A percentile compares a stretch with the other conserved stretches of the same genome.
Conservation (phyloP, 2,888 invertebrate species). For the Frankliniella fusca region DNA sequence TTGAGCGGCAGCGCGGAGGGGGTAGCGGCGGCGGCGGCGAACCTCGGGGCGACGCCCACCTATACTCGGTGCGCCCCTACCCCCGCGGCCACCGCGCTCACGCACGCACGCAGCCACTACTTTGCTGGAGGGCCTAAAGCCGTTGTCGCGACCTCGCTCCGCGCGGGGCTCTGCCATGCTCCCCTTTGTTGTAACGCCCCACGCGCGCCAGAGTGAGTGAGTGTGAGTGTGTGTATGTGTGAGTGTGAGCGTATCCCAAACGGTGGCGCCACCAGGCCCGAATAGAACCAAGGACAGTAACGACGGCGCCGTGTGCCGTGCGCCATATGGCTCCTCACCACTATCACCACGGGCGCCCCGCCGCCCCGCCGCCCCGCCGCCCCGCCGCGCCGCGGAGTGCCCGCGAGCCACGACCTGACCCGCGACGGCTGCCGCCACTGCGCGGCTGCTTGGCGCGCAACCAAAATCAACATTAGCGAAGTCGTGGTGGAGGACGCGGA, state of each 20-base stretch:
- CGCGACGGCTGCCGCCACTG: background rate
- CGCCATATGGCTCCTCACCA: constrained; percentile 9
- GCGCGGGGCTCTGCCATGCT: no score
- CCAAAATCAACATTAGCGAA: constrained; percentile 18
- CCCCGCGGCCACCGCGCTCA: background rate
- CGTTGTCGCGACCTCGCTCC: background rate
- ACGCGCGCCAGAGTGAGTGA: background rate
- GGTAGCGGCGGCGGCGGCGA: background rate
- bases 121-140: background rate
- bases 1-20: background rate
- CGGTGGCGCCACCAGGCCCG: no score
- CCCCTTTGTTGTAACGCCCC: background rate
- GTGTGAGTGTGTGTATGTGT: background rate
- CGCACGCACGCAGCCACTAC: background rate
- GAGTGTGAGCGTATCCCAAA: no score
- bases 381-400: background rate
- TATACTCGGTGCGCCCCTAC: background rate
- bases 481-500: background rate
- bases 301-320: background rate
- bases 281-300: no score
- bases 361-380: background rate
- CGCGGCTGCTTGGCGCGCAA: background rate
- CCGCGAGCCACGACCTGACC: background rate
- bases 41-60: background rate
- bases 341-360: background rate